Conservation (phyloP, 2,113 vertebrate species). For the Microcebus lehilahytsara region DNA sequence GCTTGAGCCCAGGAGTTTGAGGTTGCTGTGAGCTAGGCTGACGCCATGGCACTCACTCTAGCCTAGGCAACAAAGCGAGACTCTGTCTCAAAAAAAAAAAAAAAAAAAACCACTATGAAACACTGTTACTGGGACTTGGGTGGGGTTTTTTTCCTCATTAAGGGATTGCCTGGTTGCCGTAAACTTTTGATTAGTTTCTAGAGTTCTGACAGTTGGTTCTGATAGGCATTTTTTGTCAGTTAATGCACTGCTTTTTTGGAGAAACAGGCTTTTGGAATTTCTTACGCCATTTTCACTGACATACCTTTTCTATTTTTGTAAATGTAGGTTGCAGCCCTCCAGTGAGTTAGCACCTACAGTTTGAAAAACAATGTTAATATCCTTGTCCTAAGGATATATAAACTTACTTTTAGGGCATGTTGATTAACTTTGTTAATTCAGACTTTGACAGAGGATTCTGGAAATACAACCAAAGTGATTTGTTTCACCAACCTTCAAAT, state of each 20-base stretch:
- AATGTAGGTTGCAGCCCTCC: not conserved
- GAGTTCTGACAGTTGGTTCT: constrained; percentile 1
- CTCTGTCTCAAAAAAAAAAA: no score
- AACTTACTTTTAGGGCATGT: not conserved
- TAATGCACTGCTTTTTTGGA: not conserved
- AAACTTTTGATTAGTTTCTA: not conserved
- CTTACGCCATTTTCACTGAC: not conserved
- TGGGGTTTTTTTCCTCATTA: not conserved
- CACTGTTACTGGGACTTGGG: not conserved
- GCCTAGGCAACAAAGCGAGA: no score
- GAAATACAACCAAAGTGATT: constrained; percentile 23
- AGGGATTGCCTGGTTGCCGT: not conserved
- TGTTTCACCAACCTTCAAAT: not conserved
- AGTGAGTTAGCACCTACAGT: not conserved
- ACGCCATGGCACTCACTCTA: no score
- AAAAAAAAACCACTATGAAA: not conserved
- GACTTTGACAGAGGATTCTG: not conserved
- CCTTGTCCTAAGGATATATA: not conserved
- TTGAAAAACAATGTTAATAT: not conserved
- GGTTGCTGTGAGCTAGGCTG: no score
- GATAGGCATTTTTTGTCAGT: no score
- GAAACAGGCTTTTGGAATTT: not conserved
- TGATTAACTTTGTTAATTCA: not conserved
- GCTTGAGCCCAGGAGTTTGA: no score
- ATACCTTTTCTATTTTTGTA: not conserved